These are phyloP conservation scores for Papilio aristodemus DNA, from an alignment of 1,140 invertebrate species.

Conservation along the genomic window DNA sequence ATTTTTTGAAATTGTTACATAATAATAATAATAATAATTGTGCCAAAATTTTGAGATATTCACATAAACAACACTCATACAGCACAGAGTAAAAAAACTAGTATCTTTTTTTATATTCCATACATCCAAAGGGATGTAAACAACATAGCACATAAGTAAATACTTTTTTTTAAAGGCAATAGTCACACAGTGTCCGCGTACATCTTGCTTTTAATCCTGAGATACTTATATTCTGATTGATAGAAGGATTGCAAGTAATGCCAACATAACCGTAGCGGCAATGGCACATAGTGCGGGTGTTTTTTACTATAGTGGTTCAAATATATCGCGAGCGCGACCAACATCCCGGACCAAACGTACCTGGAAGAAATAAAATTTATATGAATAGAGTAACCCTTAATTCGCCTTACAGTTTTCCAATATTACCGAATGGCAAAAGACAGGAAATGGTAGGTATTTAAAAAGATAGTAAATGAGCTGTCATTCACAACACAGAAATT, in stretches of 20 bases:
- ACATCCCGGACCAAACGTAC: slow-evolving; percentile 93
- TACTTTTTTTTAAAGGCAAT: not conserved
- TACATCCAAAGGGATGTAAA: too few relatives aligned
- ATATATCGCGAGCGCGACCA: slow-evolving; percentile 95
- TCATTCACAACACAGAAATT: too few relatives aligned
- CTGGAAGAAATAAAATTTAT: slow-evolving; percentile 76
- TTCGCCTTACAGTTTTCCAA: too few relatives aligned
- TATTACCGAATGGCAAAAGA: too few relatives aligned
- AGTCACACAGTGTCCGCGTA: slow-evolving; percentile 64
- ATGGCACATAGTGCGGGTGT: slow-evolving; percentile 70
- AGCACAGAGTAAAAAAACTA: slow-evolving; percentile 28
- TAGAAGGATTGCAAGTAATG: slow-evolving; percentile 54
- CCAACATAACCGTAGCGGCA: slow-evolving; percentile 47
- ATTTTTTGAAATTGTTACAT: too few relatives aligned
- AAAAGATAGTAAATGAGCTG: too few relatives aligned
- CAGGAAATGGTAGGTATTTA: too few relatives aligned
- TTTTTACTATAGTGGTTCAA: slow-evolving; percentile 93
- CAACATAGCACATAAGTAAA: too few relatives aligned
- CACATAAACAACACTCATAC: not conserved
- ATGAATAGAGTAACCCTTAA: not conserved
- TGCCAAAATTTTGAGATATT: not conserved
- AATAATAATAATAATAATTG: not conserved
- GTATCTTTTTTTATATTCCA: too few relatives aligned
- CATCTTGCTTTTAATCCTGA: slow-evolving; percentile 64
- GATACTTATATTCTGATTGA: slow-evolving; percentile 65